These are phyloP conservation scores for Drosophila siamana DNA, from an alignment of 2,888 invertebrate genomes.

Conservation along the genomic window DNA sequence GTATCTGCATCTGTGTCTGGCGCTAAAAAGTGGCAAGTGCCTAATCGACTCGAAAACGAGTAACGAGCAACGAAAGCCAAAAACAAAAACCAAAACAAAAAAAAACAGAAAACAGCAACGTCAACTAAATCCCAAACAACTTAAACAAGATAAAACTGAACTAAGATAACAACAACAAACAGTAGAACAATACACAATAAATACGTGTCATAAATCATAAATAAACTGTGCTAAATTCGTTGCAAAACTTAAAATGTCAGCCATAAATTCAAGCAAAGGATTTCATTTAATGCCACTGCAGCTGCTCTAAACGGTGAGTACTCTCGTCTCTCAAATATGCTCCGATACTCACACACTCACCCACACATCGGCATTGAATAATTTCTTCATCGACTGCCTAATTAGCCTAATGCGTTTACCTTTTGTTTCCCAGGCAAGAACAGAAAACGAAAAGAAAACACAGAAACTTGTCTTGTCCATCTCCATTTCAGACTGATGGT, in stretches of 20 bases:
- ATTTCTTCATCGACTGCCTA: slow-evolving; percentile 39
- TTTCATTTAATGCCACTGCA: slow-evolving; percentile 46
- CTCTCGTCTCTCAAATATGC: background rate
- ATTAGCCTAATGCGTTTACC: slow-evolving; percentile 53
- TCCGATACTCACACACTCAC: background rate
- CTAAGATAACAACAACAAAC: background rate
- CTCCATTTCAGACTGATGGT: slow-evolving; percentile 14
- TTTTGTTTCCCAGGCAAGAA: slow-evolving; percentile 2
- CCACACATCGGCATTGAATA: slow-evolving; percentile 15
- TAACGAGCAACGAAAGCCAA: slow-evolving; percentile 9
- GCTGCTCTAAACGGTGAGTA: slow-evolving; percentile 65
- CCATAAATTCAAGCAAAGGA: slow-evolving; percentile 59
- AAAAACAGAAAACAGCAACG: background rate
- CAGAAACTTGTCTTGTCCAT: slow-evolving; percentile 9
- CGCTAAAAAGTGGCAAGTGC: slow-evolving; percentile 17
- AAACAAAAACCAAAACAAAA: too few relatives aligned
- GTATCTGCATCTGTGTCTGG: slow-evolving; percentile 8
- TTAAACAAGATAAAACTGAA: slow-evolving; percentile 5
- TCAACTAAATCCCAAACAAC: background rate
- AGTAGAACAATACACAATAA: slow-evolving; percentile 30
- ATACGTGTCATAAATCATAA: slow-evolving; percentile 56
- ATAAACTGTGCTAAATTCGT: slow-evolving; percentile 46
- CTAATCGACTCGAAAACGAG: slow-evolving; percentile 12
- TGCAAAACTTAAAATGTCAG: slow-evolving; percentile 54
- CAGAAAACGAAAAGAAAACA: too few relatives aligned